phyloP scores from a whole-genome alignment of 2,888 invertebrate genomes.

The Abscondita cerata region DNA sequence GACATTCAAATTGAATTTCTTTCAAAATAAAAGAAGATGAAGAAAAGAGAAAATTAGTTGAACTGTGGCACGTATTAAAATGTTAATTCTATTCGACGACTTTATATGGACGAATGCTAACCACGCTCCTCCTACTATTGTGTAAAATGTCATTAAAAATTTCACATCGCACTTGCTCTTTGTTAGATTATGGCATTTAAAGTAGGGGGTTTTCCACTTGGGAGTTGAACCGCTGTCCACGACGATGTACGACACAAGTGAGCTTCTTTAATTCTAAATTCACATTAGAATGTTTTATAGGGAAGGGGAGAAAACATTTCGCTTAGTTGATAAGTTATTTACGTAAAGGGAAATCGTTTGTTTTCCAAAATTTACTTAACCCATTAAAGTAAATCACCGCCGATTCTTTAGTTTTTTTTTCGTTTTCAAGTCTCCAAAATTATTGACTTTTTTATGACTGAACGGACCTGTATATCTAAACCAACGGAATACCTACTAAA shows the following conservation, averaged over 20 bases:
- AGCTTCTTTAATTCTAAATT: conserved; percentile 40
- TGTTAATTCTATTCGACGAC: conserved; percentile 23
- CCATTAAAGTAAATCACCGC: too few relatives aligned
- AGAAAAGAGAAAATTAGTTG: conserved; percentile 3
- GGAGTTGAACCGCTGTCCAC: conserved; percentile 40
- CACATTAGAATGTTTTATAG: conserved; percentile 26
- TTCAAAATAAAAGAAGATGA: neutral
- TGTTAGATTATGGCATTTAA: conserved; percentile 49
- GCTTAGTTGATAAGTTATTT: conserved; percentile 7
- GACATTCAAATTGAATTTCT: too few relatives aligned
- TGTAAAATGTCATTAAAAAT: conserved; percentile 54
- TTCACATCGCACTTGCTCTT: conserved; percentile 51
- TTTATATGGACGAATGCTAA: conserved; percentile 39
- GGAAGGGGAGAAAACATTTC: conserved; percentile 19
- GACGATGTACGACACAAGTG: conserved; percentile 35
- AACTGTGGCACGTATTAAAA: conserved; percentile 2
- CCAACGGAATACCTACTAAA: too few relatives aligned
- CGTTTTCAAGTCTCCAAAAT: too few relatives aligned
- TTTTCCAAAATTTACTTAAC: neutral
- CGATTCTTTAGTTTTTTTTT: too few relatives aligned
- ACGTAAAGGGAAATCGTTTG: neutral
- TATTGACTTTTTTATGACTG: too few relatives aligned
- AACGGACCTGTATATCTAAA: too few relatives aligned
- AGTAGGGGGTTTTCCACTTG: conserved; percentile 42
- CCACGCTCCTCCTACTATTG: conserved; percentile 47